Evolutionary conservation across 1,140 invertebrate species (phyloP).

Genomic region (Bilobella aurantiaca): DNA sequence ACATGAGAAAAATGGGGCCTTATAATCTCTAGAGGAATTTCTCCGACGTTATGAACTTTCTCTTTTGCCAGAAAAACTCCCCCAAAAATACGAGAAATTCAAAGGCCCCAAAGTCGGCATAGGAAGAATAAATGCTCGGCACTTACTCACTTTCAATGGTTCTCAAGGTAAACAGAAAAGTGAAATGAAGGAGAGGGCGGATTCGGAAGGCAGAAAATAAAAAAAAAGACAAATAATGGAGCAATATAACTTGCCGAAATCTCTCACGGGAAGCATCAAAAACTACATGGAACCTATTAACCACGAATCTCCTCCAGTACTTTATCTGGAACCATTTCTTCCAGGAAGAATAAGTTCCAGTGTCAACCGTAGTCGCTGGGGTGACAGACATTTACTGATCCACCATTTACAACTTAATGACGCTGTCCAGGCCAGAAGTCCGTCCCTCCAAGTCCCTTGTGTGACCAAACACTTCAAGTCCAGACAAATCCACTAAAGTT

Average conservation of each 20-base stretch:
- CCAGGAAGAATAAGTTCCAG: too few species aligned
- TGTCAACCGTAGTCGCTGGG: conserved; percentile 3
- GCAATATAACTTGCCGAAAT: conserved; percentile 16
- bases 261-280: conserved; percentile 30
- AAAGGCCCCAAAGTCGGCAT: conserved; percentile 10
- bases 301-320: conserved; percentile 23
- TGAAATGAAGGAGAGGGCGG: conserved; percentile 16
- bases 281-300: conserved; percentile 32
- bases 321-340: conserved; percentile 16
- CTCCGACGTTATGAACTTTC: neutral
- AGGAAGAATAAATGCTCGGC: neutral
- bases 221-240: conserved; percentile 19
- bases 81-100: too few species aligned
- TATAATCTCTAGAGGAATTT: conserved; percentile 31
- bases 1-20: conserved; percentile 27
- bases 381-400: neutral
- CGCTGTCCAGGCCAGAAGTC: too few species aligned
- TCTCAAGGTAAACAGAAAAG: conserved; percentile 7
- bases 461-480: too few species aligned
- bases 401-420: conserved; percentile 1
- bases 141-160: conserved; percentile 7
- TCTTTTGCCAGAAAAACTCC: neutral
- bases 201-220: neutral
- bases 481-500: too few species aligned
- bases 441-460: too few species aligned